phyloP scores from a whole-genome alignment of 2,113 vertebrate genomes.

The Cranoglanis bouderius region DNA sequence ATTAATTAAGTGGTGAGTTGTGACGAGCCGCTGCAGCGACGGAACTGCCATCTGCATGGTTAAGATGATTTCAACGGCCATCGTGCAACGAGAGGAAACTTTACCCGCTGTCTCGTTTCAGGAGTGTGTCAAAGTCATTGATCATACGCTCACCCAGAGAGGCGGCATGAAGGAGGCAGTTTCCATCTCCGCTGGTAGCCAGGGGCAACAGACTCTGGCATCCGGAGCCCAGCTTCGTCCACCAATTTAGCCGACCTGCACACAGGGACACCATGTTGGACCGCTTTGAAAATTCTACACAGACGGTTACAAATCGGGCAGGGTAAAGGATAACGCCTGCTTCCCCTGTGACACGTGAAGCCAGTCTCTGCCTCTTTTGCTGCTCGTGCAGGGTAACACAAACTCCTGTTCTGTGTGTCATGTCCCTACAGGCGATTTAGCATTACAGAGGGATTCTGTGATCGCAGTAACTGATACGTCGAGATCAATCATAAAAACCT shows the following conservation, averaged over 20 bases:
- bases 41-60: background rate
- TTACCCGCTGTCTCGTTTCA: background rate
- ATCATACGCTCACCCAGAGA: conserved; percentile 82
- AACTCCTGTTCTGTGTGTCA: too few species aligned
- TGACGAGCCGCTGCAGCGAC: background rate
- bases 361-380: too few species aligned
- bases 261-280: background rate
- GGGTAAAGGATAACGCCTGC: background rate
- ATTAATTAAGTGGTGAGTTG: background rate
- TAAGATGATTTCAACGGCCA: background rate
- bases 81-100: background rate
- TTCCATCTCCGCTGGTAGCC: conserved; percentile 94
- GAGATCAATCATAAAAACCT: background rate
- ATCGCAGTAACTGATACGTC: background rate
- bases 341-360: too few species aligned
- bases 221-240: conserved; percentile 86
- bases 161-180: conserved; percentile 92
- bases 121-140: background rate
- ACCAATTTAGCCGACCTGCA: conserved; percentile 95
- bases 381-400: background rate
- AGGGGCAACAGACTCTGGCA: conserved; percentile 90
- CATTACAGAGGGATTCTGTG: too few species aligned
- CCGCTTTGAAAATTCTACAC: background rate
- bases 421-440: too few species aligned
- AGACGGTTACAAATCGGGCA: background rate